These are phyloP conservation scores for Phenacoccus solenopsis DNA, from an alignment of 1,140 invertebrate species.

Conservation along the genomic window DNA sequence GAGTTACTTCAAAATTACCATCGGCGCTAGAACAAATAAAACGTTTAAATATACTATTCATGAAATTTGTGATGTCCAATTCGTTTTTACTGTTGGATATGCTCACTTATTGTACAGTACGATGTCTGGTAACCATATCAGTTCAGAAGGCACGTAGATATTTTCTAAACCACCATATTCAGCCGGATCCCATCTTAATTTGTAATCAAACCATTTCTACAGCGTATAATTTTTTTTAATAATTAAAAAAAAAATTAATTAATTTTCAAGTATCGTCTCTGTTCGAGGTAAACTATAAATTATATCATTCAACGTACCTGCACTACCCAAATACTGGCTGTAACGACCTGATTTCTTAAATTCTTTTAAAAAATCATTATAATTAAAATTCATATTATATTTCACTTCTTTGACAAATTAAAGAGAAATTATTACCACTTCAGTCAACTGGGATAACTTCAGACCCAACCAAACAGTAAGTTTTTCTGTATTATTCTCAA, in stretches of 20 bases:
- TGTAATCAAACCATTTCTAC: conserved; percentile 91
- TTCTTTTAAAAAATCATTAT: conserved; percentile 42
- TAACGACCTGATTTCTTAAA: conserved; percentile 89
- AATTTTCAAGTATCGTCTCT: too few relatives aligned
- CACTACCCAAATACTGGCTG: conserved; percentile 88
- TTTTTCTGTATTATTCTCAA: conserved; percentile 85
- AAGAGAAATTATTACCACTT: conserved; percentile 47
- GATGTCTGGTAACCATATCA: conserved; percentile 84
- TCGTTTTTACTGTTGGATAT: conserved; percentile 12
- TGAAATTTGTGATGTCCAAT: too few relatives aligned
- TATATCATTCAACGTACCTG: conserved; percentile 43
- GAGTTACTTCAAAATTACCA: conserved; percentile 92
- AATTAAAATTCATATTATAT: neutral
- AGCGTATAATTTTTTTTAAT: conserved; percentile 30
- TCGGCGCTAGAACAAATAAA: conserved; percentile 53
- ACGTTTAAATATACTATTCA: neutral
- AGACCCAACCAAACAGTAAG: conserved; percentile 82
- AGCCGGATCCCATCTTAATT: conserved; percentile 79
- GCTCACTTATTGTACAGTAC: conserved; percentile 80
- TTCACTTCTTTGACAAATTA: neutral
- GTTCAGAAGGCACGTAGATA: conserved; percentile 82
- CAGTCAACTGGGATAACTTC: conserved; percentile 89
- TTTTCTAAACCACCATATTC: conserved; percentile 88
- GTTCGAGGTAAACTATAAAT: neutral
- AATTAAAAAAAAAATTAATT: conserved; percentile 23